Percentiles rank a stretch among this genome's conserved stretches.
Evolutionary conservation across 2,888 invertebrate genomes (phyloP).

Genomic region (Torymus texanus): DNA sequence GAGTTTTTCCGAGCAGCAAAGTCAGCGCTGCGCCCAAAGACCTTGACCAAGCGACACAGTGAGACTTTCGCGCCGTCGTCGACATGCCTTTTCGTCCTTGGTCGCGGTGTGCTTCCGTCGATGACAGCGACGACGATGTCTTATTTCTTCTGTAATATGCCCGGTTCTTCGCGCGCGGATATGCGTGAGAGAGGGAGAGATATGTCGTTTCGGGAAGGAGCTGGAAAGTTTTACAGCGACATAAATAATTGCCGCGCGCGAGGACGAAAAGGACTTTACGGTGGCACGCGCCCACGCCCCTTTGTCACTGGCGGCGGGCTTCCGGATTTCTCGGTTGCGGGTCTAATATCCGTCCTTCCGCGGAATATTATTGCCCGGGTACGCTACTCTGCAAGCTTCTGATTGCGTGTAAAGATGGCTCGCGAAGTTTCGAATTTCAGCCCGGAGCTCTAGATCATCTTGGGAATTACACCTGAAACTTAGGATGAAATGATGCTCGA

Average conservation of each 20-base stretch:
- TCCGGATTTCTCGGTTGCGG: slow-evolving; percentile 57
- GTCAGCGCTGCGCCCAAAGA: not conserved
- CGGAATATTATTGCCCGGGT: too few species aligned
- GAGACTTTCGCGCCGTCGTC: not conserved
- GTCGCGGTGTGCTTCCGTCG: too few species aligned
- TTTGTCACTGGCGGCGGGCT: slow-evolving; percentile 57
- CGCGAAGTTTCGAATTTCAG: too few species aligned
- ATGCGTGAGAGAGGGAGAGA: not conserved
- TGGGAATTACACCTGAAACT: slow-evolving; percentile 27
- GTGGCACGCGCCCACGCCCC: too few species aligned
- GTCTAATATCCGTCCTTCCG: too few species aligned
- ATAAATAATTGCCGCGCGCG: slow-evolving; percentile 60
- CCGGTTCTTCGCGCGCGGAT: not conserved
- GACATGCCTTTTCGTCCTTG: not conserved
- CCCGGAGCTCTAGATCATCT: slow-evolving; percentile 31
- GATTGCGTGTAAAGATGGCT: too few species aligned
- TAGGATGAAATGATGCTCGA: too few species aligned
- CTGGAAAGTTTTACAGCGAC: slow-evolving; percentile 63
- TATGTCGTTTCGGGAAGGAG: not conserved
- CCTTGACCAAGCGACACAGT: slow-evolving; percentile 49
- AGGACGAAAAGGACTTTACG: slow-evolving; percentile 48
- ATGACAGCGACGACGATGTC: too few species aligned
- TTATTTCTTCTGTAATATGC: too few species aligned
- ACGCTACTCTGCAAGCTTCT: too few species aligned
- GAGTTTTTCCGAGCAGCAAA: too few species aligned